Percentiles rank a stretch among this genome's conserved stretches.
Evolutionary conservation across 2,113 vertebrate species (phyloP).

Genomic region (Cariama cristata): DNA sequence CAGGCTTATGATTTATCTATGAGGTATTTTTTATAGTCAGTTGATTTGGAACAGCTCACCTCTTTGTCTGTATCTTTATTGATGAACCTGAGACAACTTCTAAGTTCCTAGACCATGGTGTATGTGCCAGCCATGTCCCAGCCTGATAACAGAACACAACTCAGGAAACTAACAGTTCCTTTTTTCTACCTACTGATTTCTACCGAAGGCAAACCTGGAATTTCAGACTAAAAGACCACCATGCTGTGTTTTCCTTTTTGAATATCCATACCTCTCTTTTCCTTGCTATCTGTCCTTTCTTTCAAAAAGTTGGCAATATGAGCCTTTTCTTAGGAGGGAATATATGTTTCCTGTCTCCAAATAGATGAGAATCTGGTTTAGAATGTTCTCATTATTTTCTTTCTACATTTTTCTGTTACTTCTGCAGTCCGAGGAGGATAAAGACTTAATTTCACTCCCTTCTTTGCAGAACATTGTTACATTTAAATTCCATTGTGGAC

Average conservation of each 20-base stretch:
- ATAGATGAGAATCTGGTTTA: background rate
- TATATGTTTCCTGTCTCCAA: background rate
- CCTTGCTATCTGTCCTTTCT: fast-evolving
- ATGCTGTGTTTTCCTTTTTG: background rate
- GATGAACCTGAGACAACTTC: background rate
- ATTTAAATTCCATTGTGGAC: background rate
- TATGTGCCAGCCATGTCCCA: background rate
- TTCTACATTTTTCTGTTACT: background rate
- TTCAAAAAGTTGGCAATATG: background rate
- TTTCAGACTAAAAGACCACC: background rate
- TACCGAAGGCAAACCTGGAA: background rate
- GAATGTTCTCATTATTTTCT: background rate
- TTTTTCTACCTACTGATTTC: background rate
- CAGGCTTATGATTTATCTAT: background rate
- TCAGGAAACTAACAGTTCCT: background rate
- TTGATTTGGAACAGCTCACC: background rate
- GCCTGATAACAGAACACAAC: background rate
- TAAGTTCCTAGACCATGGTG: background rate
- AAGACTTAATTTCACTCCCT: background rate
- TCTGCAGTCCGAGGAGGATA: background rate
- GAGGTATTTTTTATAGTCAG: background rate
- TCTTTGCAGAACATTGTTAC: background rate
- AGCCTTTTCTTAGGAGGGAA: background rate
- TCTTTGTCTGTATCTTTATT: background rate
- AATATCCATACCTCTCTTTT: background rate